Evolutionary conservation across 2,888 invertebrate genomes (phyloP).

Genomic region (Caenorhabditis sp.): DNA sequence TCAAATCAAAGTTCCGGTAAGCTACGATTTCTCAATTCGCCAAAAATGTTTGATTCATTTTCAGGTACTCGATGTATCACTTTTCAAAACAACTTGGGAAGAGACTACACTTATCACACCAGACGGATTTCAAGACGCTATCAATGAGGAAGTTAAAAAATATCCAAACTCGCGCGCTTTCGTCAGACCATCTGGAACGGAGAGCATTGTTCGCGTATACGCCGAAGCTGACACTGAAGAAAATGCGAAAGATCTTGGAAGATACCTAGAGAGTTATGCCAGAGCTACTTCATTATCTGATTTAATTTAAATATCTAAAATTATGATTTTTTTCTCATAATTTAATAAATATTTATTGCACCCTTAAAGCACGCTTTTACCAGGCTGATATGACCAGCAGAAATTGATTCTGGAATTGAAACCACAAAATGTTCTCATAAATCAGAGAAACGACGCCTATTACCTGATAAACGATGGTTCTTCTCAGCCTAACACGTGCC

Average conservation of each 20-base stretch:
- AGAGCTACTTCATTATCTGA: not conserved
- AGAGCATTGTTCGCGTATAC: conserved; percentile 93
- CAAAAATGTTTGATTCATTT: not conserved
- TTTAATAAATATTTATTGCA: too few relatives aligned
- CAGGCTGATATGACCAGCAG: too few relatives aligned
- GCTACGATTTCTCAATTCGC: conserved; percentile 71
- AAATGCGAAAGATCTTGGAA: conserved; percentile 48
- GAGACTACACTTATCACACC: conserved; percentile 85
- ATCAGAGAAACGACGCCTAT: too few relatives aligned
- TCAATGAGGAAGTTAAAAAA: conserved; percentile 79
- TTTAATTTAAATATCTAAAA: not conserved
- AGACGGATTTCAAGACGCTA: conserved; percentile 77
- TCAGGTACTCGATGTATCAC: conserved; percentile 80
- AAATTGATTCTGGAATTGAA: too few relatives aligned
- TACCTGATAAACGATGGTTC: too few relatives aligned
- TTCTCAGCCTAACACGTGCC: too few relatives aligned
- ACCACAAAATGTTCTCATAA: too few relatives aligned
- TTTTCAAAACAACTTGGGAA: conserved; percentile 86
- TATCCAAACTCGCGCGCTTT: conserved; percentile 84
- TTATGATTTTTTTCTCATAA: too few relatives aligned
- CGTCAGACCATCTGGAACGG: conserved; percentile 95
- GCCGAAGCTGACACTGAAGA: conserved; percentile 79
- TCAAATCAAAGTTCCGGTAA: conserved; percentile 87
- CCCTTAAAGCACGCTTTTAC: too few relatives aligned
- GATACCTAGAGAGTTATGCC: conserved; percentile 69